Evolutionary conservation across 2,797 vertebrate species (phyloP), one percentile per base, ranked within the genome.

Genomic region (Gallinago stenura): DNA sequence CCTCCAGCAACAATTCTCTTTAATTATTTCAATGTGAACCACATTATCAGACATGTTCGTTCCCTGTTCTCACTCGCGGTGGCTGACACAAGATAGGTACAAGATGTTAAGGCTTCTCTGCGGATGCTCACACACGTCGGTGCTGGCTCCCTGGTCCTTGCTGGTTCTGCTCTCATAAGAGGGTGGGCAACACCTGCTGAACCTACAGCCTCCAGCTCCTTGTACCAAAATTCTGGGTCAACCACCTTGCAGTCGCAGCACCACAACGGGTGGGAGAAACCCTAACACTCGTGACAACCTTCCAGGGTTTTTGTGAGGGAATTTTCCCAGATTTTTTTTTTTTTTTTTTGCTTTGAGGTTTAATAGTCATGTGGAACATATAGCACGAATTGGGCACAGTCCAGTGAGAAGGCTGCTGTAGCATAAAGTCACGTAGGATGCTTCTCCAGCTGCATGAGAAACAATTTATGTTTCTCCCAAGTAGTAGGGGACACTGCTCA

Each of bases 1-100:
- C 96, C 95, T 97, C 93, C 96, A 97, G 95, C 96, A 96, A 97
- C 93, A 88, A 96, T 95, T 96, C 92, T 70, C 84, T 97, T 96
- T 97, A 97, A 97, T 97, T 97, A 97, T 97, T 97, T 96, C 95
- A 95, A 96, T 96, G 94, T 97, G 97, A 97, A 97, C 87, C 92
- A 73, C 95, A 96, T 97, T 97, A 96, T 94, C 96, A 96, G 96
- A 62, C 91, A 53, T 95, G 94, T 94, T 97, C 88, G 4, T 81
- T 93, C 95, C 93, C 94, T 95, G 95, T 95, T 97, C 93, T 94
- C 93, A 79, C 83, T 96, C 41, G 6, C 53, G 37, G 86, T 28
- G 87, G 66, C 95, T 87, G 87, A 94, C 95, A 96, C 64, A 18
- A 96, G 96, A 94, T 87, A 86, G 91, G 90, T 94, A 93, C 94